Evolutionary conservation across 2,797 vertebrate species (phyloP).

Genomic region (Protosalanx chinensis): DNA sequence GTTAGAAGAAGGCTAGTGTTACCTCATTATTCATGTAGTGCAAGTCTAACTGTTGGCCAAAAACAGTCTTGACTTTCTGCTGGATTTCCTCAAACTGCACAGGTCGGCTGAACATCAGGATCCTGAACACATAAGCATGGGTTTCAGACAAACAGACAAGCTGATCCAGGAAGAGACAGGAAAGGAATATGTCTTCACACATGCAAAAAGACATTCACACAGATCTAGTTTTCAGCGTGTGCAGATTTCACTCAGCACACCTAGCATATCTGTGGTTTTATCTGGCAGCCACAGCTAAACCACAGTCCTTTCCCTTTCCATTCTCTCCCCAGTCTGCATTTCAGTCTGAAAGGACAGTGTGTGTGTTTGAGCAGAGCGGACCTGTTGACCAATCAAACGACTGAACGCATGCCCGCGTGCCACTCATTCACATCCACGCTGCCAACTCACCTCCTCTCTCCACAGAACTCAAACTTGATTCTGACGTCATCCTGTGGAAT

Average conservation of each 20-base stretch:
- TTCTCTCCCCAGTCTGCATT: slow-evolving; percentile 70
- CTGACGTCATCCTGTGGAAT: slow-evolving; percentile 76
- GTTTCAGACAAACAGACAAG: slow-evolving; percentile 15
- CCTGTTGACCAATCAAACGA: neutral
- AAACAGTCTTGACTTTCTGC: slow-evolving; percentile 89
- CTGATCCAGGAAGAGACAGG: neutral
- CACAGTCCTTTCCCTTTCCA: slow-evolving; percentile 74
- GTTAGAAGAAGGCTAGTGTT: slow-evolving; percentile 16
- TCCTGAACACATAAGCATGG: slow-evolving; percentile 69
- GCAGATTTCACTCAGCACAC: slow-evolving; percentile 79
- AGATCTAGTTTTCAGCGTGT: slow-evolving; percentile 36
- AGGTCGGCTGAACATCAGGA: slow-evolving; percentile 89
- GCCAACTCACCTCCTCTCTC: slow-evolving; percentile 84
- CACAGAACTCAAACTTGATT: slow-evolving; percentile 88
- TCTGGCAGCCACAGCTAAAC: slow-evolving; percentile 77
- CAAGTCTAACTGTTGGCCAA: slow-evolving; percentile 90
- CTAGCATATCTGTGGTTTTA: slow-evolving; percentile 89
- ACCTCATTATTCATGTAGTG: slow-evolving; percentile 99
- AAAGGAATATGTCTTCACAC: neutral
- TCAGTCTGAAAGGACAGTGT: slow-evolving; percentile 57
- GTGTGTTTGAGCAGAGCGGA: neutral
- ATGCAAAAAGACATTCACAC: neutral
- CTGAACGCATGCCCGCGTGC: neutral
- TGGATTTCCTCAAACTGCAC: slow-evolving; percentile 92
- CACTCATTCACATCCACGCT: slow-evolving; percentile 9